Evolutionary conservation across 2,888 invertebrate species (phyloP).

Genomic region (Drosophila nr. fundita): DNA sequence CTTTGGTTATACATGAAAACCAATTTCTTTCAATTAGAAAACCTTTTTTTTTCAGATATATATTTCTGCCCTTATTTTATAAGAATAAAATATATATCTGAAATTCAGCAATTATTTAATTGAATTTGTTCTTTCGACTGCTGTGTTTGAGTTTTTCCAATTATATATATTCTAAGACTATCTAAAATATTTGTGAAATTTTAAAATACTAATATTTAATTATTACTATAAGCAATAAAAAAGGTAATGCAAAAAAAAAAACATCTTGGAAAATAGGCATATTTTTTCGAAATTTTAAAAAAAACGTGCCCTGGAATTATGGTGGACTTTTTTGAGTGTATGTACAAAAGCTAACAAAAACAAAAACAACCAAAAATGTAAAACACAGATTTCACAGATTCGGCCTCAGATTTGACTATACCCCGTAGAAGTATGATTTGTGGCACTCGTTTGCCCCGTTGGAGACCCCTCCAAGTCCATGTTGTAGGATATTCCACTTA

Average conservation of each 20-base stretch:
- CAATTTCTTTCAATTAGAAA: background rate
- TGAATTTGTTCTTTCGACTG: background rate
- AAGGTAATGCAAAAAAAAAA: no score
- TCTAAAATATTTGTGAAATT: no score
- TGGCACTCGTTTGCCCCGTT: background rate
- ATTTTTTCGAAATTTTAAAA: no score
- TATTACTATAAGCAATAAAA: no score
- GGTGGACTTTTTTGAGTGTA: background rate
- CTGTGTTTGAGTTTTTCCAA: background rate
- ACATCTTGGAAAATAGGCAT: no score
- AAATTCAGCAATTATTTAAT: background rate
- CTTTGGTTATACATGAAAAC: background rate
- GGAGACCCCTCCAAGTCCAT: background rate
- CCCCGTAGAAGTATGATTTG: background rate
- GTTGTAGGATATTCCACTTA: constrained; percentile 82
- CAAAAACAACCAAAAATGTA: background rate
- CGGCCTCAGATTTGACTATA: background rate
- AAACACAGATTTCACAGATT: no score
- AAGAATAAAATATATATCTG: no score
- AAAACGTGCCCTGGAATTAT: background rate
- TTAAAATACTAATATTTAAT: no score
- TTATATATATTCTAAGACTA: no score
- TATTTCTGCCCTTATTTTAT: background rate
- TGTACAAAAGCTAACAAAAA: background rate
- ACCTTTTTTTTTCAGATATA: background rate